phyloP scores from a whole-genome alignment of 2,113 vertebrate species.

The Lycocorax pyrrhopterus region DNA sequence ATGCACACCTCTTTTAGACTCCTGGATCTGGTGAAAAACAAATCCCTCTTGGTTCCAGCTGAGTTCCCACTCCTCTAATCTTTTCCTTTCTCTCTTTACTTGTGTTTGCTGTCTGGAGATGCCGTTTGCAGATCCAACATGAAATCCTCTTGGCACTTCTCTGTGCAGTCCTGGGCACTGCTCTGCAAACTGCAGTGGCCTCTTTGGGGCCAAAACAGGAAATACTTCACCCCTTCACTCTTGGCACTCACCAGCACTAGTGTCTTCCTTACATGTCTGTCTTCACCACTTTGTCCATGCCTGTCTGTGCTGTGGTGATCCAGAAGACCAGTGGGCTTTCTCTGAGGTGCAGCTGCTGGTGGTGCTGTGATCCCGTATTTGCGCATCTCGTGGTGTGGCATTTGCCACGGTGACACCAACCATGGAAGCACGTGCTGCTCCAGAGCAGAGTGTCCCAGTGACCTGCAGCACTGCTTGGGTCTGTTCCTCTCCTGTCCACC shows the following conservation, averaged over 20 bases:
- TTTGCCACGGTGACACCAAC: neutral
- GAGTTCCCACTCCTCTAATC: neutral
- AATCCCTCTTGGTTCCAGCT: neutral
- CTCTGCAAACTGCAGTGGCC: neutral
- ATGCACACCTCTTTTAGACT: neutral
- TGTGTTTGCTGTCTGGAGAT: neutral
- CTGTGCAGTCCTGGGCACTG: neutral
- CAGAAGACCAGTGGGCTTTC: neutral
- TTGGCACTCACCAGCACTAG: neutral
- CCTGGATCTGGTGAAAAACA: neutral
- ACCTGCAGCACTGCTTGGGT: neutral
- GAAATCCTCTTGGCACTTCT: neutral
- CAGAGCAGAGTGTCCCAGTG: neutral
- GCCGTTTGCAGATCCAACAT: neutral
- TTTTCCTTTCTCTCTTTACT: neutral
- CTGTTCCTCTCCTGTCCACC: neutral
- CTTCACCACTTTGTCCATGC: neutral
- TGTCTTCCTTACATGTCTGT: neutral
- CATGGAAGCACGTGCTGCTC: neutral
- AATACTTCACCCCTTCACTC: neutral
- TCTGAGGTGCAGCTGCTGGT: neutral
- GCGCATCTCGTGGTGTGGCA: fast-evolving
- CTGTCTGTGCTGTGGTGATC: neutral
- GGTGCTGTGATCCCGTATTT: fast-evolving
- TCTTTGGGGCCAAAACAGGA: neutral